Evolutionary conservation across 2,797 vertebrate species (phyloP).

Genomic region (Lepidocolaptes lacrymiger): DNA sequence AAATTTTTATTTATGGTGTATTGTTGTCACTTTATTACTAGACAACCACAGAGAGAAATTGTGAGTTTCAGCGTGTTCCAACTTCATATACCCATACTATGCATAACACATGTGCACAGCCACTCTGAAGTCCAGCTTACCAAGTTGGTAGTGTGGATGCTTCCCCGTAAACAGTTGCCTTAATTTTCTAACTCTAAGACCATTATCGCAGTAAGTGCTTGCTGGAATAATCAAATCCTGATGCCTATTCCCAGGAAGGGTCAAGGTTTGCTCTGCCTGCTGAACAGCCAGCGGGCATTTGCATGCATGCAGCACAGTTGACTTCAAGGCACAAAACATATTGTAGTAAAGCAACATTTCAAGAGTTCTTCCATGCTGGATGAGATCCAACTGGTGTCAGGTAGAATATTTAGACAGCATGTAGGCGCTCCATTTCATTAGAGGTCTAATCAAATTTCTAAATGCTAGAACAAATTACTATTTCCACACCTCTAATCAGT

Average conservation of each 20-base stretch:
- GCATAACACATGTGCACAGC: rapidly evolving
- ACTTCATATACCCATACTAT: background rate
- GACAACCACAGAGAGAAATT: background rate
- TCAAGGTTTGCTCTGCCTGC: background rate
- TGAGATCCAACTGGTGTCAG: constrained; percentile 51
- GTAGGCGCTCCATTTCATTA: constrained; percentile 56
- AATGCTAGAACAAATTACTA: constrained; percentile 62
- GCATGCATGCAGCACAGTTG: background rate
- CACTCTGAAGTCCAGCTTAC: background rate
- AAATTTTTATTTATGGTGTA: background rate
- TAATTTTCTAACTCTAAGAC: background rate
- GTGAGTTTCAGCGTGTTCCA: background rate
- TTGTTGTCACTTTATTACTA: background rate
- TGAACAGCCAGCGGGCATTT: background rate
- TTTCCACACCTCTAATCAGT: constrained; percentile 68
- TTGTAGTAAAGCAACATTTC: constrained; percentile 4
- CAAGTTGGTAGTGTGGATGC: background rate
- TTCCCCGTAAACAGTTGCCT: background rate
- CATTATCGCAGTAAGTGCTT: background rate
- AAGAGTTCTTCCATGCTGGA: constrained; percentile 21
- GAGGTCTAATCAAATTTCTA: constrained; percentile 62
- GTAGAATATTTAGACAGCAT: constrained; percentile 65
- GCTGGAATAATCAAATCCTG: background rate
- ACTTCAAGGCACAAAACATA: constrained; percentile 36
- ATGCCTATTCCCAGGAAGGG: background rate